Base-by-base conservation (phyloP, 2,113 vertebrate genomes). In the Thamnophis sirtalis region DNA sequence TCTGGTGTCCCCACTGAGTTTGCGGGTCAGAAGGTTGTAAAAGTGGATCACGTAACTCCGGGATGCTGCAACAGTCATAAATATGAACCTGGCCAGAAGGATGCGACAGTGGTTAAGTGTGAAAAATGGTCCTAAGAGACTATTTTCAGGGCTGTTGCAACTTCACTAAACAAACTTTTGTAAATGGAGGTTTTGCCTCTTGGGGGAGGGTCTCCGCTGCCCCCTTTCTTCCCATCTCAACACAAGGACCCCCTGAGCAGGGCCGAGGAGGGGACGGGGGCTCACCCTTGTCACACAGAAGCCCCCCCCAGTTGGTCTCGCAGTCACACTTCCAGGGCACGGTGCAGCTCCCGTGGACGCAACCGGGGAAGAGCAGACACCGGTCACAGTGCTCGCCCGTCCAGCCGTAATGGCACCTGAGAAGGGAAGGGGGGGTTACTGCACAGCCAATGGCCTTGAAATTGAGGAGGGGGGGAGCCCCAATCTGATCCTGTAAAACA, bases 241-340 rank as follows among this genome's bases (percentile, higher is more conserved):
- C 48, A 21, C 38, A 19, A 43, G 43, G 7, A 19, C 22, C 58
- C 56, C 0, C 43, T 15, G 48, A 33, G 28, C 17, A 21, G 9
- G 9, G 8, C 3, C 2, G 1, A 58, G 28, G 56, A 24, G 33
- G 80, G 21, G 7, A 0, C 13, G 33, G 84, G 84, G 21, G 10
- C 92, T 85, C 96, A 98, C 98, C 98, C 97, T 98, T 98, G 95
- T 98, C 97, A 89, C 98, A 98, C 89, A 98, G 97, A 90, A 98
- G 96, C 88, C 98, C 98, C 13, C 98, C 98, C 98, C 98, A 98
- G 96, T 98, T 98, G 95, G 98, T 96, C 51, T 98, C 98, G 33
- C 98, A 98, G 89, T 97, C 97, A 87, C 98, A 98, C 95, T 98
- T 97, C 98, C 98, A 98, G 26, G 98, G 98, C 88, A 98, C 97